Conservation (phyloP, 1,140 invertebrate species). For the Coenobita brevimanus region DNA sequence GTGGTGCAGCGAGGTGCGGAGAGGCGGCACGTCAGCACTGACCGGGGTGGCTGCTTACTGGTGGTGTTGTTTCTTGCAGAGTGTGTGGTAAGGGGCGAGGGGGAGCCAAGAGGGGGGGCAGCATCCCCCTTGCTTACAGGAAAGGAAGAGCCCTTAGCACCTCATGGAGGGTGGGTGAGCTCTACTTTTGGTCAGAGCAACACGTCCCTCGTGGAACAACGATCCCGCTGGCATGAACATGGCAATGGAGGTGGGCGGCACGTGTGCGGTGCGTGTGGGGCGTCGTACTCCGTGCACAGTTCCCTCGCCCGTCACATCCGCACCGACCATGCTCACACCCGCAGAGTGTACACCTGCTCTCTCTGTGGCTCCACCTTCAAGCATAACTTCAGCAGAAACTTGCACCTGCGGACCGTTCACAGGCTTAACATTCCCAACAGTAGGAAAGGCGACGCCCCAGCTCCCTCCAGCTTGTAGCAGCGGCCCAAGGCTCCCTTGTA, state of each 20-base stretch:
- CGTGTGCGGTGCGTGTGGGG: slow-evolving; percentile 52
- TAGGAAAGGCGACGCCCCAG: slow-evolving; percentile 46
- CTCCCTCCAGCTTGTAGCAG: slow-evolving; percentile 42
- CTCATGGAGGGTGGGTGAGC: slow-evolving; percentile 58
- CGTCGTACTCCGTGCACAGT: slow-evolving; percentile 58
- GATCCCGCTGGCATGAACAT: slow-evolving; percentile 50
- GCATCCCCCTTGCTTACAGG: slow-evolving; percentile 35
- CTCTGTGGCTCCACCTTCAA: slow-evolving; percentile 63
- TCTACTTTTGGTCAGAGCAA: slow-evolving; percentile 48
- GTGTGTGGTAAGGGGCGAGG: slow-evolving; percentile 63
- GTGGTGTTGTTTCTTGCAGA: slow-evolving; percentile 66
- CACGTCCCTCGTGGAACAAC: slow-evolving; percentile 41
- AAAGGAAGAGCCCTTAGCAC: slow-evolving; percentile 37
- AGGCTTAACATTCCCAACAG: slow-evolving; percentile 63
- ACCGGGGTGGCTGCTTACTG: slow-evolving; percentile 60
- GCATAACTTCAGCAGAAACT: slow-evolving; percentile 66
- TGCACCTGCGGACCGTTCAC: slow-evolving; percentile 61
- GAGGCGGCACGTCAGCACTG: slow-evolving; percentile 36
- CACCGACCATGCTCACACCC: slow-evolving; percentile 57
- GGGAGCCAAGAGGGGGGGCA: slow-evolving; percentile 52
- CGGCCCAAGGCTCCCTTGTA: slow-evolving; percentile 40
- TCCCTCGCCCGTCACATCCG: slow-evolving; percentile 56
- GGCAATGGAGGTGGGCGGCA: slow-evolving; percentile 38
- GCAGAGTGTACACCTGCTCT: slow-evolving; percentile 53
- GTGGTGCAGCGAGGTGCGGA: neutral